Base-by-base conservation (phyloP, 2,113 vertebrate genomes). In the Onychostoma macrolepis region DNA sequence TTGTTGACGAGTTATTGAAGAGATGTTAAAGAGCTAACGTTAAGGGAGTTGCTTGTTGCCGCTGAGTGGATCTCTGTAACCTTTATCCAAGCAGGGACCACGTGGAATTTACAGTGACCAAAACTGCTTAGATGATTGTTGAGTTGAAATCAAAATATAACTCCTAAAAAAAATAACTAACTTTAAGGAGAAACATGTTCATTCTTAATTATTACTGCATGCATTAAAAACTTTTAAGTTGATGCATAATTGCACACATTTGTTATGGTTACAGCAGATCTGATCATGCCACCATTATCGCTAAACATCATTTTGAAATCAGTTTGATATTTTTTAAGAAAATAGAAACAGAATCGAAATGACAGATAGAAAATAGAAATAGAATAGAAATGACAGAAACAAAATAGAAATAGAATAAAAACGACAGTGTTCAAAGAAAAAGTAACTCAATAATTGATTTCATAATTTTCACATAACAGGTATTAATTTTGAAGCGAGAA, bases 221-320 rank as follows among this genome's bases (percentile, higher is more conserved):
- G 61, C 6, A 12, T 79, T 38, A n/a, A 61, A 30, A 61, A 17
- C 36, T 0, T 6, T 80, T 63, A n/a, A n/a, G 53, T 41, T 38
- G 21, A 9, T 17, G 53, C 33, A 36, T 61, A 80, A 30, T 53
- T 76, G 41, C 6, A 13, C 83, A 58, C 30, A 33, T n/a, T 11
- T 56, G 72, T 85, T 67, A n/a, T 50, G 74, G 33, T 36, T 7
- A 67, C 36, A 65, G 38, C 15, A 65, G 63, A 74, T 33, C 19
- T 78, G 65, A 69, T 28, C 7, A 26, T 21, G 53, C 28, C 9
- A 28, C 7, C n/a, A 72, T 38, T 67, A 41, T 10, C 69, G 41
- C 4, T 41, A 72, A 69, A 82, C 17, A 50, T 19, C 87, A 92
- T 92, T 89, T 88, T 87, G 26, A 53, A 90, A 38, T 38, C 19